phyloP scores from a whole-genome alignment of 2,797 vertebrate genomes.

The Gobio occitaniae region DNA sequence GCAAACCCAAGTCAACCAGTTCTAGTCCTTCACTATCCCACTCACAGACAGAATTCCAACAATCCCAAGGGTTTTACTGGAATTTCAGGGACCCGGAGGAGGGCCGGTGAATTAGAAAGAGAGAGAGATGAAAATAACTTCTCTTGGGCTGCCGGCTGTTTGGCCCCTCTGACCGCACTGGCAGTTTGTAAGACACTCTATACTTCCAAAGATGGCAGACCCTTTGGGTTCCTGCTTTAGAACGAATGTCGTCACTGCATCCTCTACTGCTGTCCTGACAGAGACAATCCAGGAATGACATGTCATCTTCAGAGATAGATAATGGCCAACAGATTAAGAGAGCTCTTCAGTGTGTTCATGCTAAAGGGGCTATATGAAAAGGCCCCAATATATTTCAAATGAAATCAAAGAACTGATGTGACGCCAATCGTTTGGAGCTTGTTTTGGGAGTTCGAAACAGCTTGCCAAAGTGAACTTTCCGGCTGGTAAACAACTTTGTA shows the following conservation, averaged over 20 bases:
- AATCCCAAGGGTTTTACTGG: constrained; percentile 76
- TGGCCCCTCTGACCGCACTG: constrained; percentile 59
- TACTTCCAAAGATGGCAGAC: constrained; percentile 73
- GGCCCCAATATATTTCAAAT: no score
- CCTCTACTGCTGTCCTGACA: constrained; percentile 33
- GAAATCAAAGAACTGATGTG: no score
- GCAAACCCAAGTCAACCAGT: constrained; percentile 26
- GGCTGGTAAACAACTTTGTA: no score
- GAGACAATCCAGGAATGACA: not conserved
- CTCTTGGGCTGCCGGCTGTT: constrained; percentile 55
- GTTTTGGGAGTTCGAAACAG: no score
- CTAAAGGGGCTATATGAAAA: no score
- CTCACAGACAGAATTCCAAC: constrained; percentile 75
- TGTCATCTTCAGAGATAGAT: constrained; percentile 26
- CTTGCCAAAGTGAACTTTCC: no score
- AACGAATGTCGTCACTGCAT: constrained; percentile 47
- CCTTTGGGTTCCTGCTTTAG: constrained; percentile 63
- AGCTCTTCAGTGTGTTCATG: not conserved
- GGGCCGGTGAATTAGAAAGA: constrained; percentile 67
- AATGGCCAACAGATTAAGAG: constrained; percentile 1
- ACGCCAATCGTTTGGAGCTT: no score
- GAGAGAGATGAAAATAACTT: constrained; percentile 72
- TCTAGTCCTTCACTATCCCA: constrained; percentile 57
- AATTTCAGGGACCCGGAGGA: constrained; percentile 74
- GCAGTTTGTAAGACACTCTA: constrained; percentile 66